Conservation (phyloP, 2,797 vertebrate species). For the Rhinatrema bivittatum region DNA sequence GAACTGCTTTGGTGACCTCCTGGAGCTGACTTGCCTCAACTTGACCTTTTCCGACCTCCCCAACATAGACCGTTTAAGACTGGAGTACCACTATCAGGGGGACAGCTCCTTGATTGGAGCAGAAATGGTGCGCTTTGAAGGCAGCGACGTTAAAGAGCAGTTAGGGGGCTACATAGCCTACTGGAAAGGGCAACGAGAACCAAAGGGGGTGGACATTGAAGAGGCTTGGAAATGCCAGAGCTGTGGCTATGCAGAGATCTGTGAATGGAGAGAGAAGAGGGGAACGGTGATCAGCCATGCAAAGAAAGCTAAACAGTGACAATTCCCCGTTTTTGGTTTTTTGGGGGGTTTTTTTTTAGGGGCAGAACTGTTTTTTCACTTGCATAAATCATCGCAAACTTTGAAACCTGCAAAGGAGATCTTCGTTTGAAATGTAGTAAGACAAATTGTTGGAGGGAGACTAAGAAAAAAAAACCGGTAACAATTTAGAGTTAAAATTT, state of each 20-base stretch:
- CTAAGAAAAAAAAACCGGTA: no score
- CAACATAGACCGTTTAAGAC: conserved; percentile 41
- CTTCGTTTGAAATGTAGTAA: no score
- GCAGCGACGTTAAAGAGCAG: conserved; percentile 32
- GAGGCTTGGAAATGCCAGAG: conserved; percentile 61
- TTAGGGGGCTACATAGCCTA: conserved; percentile 43
- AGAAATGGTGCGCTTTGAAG: conserved; percentile 39
- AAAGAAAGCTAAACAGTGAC: conserved; percentile 12
- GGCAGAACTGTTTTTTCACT: no score
- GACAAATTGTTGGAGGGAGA: no score
- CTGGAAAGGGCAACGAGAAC: conserved; percentile 58
- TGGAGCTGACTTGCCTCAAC: conserved; percentile 48
- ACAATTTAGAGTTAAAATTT: no score
- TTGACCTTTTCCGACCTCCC: conserved; percentile 50
- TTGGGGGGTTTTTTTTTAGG: neutral
- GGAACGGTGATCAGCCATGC: neutral
- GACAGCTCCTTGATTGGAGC: conserved; percentile 37
- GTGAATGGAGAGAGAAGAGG: conserved; percentile 44
- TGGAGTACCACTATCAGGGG: conserved; percentile 59
- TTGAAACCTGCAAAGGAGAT: no score
- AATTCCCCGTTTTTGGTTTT: neutral
- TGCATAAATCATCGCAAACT: no score
- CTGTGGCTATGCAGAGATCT: conserved; percentile 47
- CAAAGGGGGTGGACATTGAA: conserved; percentile 59
- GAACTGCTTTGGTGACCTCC: conserved; percentile 41